phyloP scores from a whole-genome alignment of 2,113 vertebrate genomes.

The Pseudorasbora parva region DNA sequence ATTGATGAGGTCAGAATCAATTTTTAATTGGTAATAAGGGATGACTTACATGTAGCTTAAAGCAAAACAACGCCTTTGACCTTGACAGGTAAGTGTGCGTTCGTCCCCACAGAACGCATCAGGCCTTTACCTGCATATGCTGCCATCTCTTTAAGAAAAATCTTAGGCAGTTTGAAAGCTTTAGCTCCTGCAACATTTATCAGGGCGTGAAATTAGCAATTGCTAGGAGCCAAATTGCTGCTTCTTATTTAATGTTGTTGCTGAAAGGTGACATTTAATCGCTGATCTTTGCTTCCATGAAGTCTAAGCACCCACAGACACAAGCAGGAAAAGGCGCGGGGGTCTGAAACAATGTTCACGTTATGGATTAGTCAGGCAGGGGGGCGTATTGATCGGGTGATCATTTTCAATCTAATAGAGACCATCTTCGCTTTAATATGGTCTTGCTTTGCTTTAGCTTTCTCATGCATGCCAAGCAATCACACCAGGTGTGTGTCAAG shows the following conservation, averaged over 20 bases:
- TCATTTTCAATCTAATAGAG: constrained; percentile 62
- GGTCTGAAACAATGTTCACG: constrained; percentile 55
- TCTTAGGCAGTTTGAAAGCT: constrained; percentile 61
- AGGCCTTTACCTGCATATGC: constrained; percentile 45
- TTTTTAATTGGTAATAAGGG: constrained; percentile 35
- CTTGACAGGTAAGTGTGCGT: constrained; percentile 51
- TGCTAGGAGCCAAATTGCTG: constrained; percentile 71
- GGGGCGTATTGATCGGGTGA: constrained; percentile 59
- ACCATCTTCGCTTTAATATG: constrained; percentile 57
- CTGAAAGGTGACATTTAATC: constrained; percentile 73
- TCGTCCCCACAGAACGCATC: constrained; percentile 22
- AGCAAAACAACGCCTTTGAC: constrained; percentile 51
- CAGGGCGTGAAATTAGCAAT: constrained; percentile 74
- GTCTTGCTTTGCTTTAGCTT: constrained; percentile 52
- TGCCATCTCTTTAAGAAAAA: constrained; percentile 65
- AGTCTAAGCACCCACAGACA: constrained; percentile 63
- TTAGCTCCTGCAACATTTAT: constrained; percentile 71
- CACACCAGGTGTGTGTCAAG: constrained; percentile 30
- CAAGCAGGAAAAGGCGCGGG: constrained; percentile 45
- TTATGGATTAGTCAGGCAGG: constrained; percentile 60
- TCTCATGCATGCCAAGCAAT: constrained; percentile 51
- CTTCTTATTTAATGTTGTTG: constrained; percentile 72
- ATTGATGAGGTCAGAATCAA: constrained; percentile 30
- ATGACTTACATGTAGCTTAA: constrained; percentile 28
- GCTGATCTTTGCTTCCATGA: constrained; percentile 66